These are phyloP conservation scores for Lithobius niger DNA, from an alignment of 1,140 invertebrate genomes.

Conservation along the genomic window DNA sequence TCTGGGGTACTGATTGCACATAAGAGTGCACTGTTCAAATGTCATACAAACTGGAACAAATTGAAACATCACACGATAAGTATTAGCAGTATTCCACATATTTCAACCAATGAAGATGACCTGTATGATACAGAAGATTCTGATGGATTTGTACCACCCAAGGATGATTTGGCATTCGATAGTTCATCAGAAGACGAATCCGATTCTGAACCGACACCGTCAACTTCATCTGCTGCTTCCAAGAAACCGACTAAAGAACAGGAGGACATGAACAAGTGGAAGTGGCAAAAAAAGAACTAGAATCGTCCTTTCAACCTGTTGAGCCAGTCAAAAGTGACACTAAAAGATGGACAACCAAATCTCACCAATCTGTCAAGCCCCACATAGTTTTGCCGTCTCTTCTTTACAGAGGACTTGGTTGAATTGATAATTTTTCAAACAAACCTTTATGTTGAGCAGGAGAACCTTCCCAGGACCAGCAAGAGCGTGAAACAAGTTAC, in stretches of 20 bases:
- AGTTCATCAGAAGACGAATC: neutral
- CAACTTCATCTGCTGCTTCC: neutral
- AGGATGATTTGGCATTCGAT: neutral
- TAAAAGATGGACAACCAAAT: neutral
- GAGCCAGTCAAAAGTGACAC: neutral
- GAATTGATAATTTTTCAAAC: neutral
- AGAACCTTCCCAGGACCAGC: neutral
- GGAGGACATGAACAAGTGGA: neutral
- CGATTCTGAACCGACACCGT: neutral
- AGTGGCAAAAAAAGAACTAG: slow-evolving; percentile 5
- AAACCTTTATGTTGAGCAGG: neutral
- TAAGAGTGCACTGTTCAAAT: too few species aligned
- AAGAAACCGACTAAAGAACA: neutral
- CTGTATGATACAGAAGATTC: neutral
- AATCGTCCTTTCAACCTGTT: slow-evolving; percentile 1
- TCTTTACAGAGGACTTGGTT: neutral
- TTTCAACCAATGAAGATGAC: slow-evolving; percentile 5
- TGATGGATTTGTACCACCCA: neutral
- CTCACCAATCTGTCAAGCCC: neutral
- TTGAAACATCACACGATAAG: too few species aligned
- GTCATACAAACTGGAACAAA: too few species aligned
- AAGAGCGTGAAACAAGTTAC: neutral
- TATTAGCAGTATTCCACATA: too few species aligned
- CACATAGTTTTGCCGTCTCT: slow-evolving; percentile 1
- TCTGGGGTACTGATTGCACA: too few species aligned